Conservation (phyloP, 1,140 invertebrate species). For the Drosophila hydei region DNA sequence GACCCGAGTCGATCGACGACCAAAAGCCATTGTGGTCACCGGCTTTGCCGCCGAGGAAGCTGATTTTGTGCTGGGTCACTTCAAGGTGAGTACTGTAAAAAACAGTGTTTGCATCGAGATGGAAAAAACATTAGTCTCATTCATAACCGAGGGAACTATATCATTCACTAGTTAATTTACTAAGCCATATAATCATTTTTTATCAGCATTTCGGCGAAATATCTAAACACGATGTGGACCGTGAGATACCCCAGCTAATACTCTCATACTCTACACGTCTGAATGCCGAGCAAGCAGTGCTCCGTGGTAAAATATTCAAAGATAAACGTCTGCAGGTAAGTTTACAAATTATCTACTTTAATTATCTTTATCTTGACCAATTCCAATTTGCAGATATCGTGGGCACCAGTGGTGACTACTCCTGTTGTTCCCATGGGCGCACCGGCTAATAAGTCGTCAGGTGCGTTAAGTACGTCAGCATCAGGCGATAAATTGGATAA, state of each 20-base stretch:
- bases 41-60: slow-evolving; percentile 80
- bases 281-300: slow-evolving; percentile 83
- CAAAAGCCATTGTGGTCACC: slow-evolving; percentile 78
- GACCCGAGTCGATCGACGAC: slow-evolving; percentile 78
- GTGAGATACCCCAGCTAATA: slow-evolving; percentile 79
- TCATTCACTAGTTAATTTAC: not conserved
- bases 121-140: too few species aligned
- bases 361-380: not conserved
- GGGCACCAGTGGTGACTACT: slow-evolving; percentile 75
- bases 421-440: slow-evolving; percentile 56
- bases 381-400: slow-evolving; percentile 59
- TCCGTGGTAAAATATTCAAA: slow-evolving; percentile 82
- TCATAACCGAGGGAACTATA: too few species aligned
- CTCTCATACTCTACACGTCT: slow-evolving; percentile 81
- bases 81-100: slow-evolving; percentile 64
- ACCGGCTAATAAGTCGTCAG: slow-evolving; percentile 50
- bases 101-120: too few species aligned
- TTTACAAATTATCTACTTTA: not conserved
- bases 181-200: not conserved
- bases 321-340: slow-evolving; percentile 80
- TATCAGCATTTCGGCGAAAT: slow-evolving; percentile 82
- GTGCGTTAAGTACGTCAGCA: slow-evolving; percentile 6
- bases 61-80: slow-evolving; percentile 82
- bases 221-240: slow-evolving; percentile 82
- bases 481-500: slow-evolving; percentile 39